Base-by-base conservation (phyloP, 2,797 vertebrate species). In the Masticophis lateralis region DNA sequence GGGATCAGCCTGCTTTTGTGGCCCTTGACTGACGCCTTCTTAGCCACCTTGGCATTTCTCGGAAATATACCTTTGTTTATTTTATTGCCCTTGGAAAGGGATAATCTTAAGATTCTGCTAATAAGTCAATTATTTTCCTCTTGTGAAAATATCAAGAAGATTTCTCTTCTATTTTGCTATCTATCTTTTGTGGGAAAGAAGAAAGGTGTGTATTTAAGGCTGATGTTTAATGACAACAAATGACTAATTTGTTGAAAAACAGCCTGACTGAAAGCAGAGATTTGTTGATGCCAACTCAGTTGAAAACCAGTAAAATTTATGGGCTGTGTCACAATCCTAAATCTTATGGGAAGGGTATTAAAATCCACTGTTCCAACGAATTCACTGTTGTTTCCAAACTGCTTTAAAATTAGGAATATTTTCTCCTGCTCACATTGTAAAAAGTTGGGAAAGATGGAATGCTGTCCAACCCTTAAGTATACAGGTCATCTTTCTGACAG, bases 71-170 rank as follows among this genome's bases (percentile, higher is more conserved):
- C 94, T 94, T 92, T 95, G 74, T 95, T 96, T 94, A 89, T 95
- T 96, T 94, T 94, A 92, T 28, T 95, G 88, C 56, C 95, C 95
- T 92, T 95, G 86, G 94, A 96, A 93, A 96, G 79, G 93, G 96
- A 96, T 95, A 95, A 96, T 95, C 93, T 97, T 97, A 93, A 47
- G 1, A 1, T 96, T 97, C 96, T 97, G 94, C 89, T 94, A 92
- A 97, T 97, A 97, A 97, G 97, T 96, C 95, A 97, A 93, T 97
- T 97, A 96, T 93, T 96, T 96, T 96, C 92, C 95, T 95, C 93
- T 96, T 95, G 93, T 96, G 95, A 97, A 96, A 96, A 95, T 88
- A 92, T 93, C 95, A 94, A 96, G 93, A 96, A 94, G 87, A 96
- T 95, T 98, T 97, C 93, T 92, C 92, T 69, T 55, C 93, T 32